Base-by-base conservation (phyloP, 2,888 invertebrate genomes). In the Linyphia triangularis region DNA sequence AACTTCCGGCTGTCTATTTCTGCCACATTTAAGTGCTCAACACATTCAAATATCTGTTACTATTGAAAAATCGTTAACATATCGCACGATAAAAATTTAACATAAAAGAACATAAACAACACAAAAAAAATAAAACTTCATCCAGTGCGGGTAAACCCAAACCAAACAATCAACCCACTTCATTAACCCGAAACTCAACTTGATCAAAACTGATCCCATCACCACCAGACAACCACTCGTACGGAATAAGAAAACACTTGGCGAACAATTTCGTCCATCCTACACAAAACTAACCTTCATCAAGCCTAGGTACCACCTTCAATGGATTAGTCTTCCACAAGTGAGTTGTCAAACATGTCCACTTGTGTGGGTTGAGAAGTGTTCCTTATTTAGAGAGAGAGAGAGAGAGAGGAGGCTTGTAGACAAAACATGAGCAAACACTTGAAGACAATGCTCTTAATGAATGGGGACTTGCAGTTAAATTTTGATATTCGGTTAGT, bases 401-500 rank as follows among this genome's bases (percentile, higher is more conserved):
- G 37, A 37, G 26, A 13, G 57, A 2, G 57, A 19, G 16, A 57
- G 57, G 57, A 5, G 9, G 57, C n/a, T 16, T 13, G 19, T 40
- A 26, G 19, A 26, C 26, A 26, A 61, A 51, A 22, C 7, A 19
- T 22, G 3, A 30, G 40, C 67, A 65, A 22, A 78, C 65, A 51
- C 67, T 67, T 67, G 43, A 43, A 78, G 43, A 78, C 65, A 78
- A 78, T 67, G 78, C 51, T 9, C 28, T 19, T 51, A 67, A 43
- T 65, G 65, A 78, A 78, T 78, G 40, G 51, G 19, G 51, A 19
- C 30, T 1, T 5, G 65, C 78, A 51, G 78, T 78, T 65, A 67
- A 51, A 78, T 67, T 67, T 78, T 78, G 78, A 78, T 78, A 78
- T 78, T 78, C 78, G 24, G 26, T n/a, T 51, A 26, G 67, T 30